Conservation (phyloP, 2,113 vertebrate genomes). For the Kryptolebias marmoratus region DNA sequence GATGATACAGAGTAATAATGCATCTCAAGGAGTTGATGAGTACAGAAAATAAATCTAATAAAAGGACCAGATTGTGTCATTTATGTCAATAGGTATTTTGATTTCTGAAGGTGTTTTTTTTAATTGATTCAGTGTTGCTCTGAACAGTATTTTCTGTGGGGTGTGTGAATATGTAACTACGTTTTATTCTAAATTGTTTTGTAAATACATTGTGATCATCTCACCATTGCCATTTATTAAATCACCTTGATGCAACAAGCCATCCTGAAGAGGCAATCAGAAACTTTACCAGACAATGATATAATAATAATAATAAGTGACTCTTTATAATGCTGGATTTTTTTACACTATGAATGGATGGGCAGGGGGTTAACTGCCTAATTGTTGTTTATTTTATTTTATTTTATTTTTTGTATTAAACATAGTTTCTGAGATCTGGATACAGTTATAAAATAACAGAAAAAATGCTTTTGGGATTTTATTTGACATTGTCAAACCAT, state of each 20-base stretch:
- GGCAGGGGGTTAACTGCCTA: conserved; percentile 47
- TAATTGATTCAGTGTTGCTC: conserved; percentile 70
- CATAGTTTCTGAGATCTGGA: conserved; percentile 47
- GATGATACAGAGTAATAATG: conserved; percentile 64
- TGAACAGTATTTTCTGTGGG: conserved; percentile 70
- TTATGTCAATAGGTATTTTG: conserved; percentile 68
- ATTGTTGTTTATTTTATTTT: conserved; percentile 32
- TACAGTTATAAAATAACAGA: conserved; percentile 54
- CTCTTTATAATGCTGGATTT: conserved; percentile 74
- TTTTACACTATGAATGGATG: conserved; percentile 70
- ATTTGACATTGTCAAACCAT: conserved; percentile 33
- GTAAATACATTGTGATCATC: conserved; percentile 73
- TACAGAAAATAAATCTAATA: conserved; percentile 37
- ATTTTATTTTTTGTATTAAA: conserved; percentile 50
- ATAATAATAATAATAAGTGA: conserved; percentile 51
- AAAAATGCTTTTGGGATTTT: conserved; percentile 54
- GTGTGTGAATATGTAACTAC: conserved; percentile 80
- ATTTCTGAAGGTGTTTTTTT: conserved; percentile 71
- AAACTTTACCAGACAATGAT: conserved; percentile 57
- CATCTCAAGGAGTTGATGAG: conserved; percentile 37
- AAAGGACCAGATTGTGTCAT: conserved; percentile 55
- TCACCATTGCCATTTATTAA: conserved; percentile 53
- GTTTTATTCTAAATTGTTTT: conserved; percentile 73
- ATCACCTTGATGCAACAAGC: conserved; percentile 47
- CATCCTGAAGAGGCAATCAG: conserved; percentile 49